Evolutionary conservation across 2,113 vertebrate genomes (phyloP).

Genomic region (Eurystomus gularis): DNA sequence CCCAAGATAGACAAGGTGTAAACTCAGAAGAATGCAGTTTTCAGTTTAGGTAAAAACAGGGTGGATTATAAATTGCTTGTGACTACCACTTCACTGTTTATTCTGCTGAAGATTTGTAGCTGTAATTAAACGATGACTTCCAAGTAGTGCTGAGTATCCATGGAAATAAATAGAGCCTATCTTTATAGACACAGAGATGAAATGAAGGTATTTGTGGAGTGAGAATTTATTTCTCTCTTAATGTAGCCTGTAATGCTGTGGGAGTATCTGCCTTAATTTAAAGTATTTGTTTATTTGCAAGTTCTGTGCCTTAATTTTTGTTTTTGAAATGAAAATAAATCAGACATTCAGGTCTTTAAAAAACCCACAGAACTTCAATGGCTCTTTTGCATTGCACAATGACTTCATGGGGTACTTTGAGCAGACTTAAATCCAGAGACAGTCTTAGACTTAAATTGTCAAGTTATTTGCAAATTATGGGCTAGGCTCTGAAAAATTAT

Average conservation of each 20-base stretch:
- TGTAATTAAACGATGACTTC: conserved; percentile 29
- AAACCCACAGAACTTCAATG: neutral
- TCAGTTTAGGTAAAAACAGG: neutral
- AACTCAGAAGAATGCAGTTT: neutral
- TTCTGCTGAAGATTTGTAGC: conserved; percentile 25
- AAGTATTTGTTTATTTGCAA: conserved; percentile 28
- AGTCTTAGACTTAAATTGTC: neutral
- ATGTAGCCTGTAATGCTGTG: neutral
- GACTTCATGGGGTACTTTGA: neutral
- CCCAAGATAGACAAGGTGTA: neutral
- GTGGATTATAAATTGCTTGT: conserved; percentile 8
- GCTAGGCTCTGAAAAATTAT: neutral
- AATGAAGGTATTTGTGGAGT: neutral
- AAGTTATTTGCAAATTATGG: neutral
- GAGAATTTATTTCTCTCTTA: neutral
- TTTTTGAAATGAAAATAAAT: neutral
- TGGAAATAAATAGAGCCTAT: conserved; percentile 24
- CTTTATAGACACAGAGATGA: neutral
- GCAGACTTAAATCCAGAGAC: neutral
- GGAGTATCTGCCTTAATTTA: conserved; percentile 6
- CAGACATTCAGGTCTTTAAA: neutral
- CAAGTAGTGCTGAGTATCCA: neutral
- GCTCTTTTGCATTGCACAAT: neutral
- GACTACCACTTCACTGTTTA: neutral
- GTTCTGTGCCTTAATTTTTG: neutral